Evolutionary conservation across 2,888 invertebrate genomes (phyloP).

Genomic region (Gastrophysa polygoni): DNA sequence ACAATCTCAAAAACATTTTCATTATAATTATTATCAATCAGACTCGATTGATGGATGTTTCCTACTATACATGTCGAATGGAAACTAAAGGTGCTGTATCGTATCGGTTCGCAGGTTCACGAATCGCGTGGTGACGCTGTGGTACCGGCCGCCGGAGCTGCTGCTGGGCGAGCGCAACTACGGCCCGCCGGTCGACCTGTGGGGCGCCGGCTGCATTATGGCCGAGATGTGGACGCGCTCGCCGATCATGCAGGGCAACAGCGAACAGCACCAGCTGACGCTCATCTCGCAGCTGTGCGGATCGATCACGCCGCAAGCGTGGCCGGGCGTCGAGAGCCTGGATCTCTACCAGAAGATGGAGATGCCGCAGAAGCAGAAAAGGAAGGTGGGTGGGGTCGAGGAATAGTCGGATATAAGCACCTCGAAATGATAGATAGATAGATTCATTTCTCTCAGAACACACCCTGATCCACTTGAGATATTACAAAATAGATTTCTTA

Average conservation of each 20-base stretch:
- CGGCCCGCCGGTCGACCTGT: conserved; percentile 95
- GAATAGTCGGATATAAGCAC: too few species aligned
- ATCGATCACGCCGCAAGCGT: conserved; percentile 89
- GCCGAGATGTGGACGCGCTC: conserved; percentile 99
- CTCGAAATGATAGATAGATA: too few species aligned
- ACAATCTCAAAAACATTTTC: too few species aligned
- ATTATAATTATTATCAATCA: too few species aligned
- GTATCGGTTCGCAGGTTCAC: too few species aligned
- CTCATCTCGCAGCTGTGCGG: conserved; percentile 96
- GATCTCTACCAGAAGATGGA: conserved; percentile 90
- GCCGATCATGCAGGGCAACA: conserved; percentile 95
- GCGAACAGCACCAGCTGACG: conserved; percentile 94
- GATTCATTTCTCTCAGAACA: too few species aligned
- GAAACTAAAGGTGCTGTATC: too few species aligned
- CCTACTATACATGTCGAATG: too few species aligned
- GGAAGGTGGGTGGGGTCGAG: conserved; percentile 73
- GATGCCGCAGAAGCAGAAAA: conserved; percentile 82
- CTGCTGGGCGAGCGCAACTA: conserved; percentile 88
- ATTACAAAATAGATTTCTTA: too few species aligned
- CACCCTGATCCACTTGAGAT: too few species aligned
- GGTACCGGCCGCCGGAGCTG: conserved; percentile 84
- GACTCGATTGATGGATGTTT: too few species aligned
- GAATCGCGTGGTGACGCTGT: conserved; percentile 96
- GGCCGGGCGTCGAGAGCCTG: conserved; percentile 91
- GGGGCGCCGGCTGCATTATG: conserved; percentile 99